Percentiles rank a stretch among this genome's conserved stretches.
Evolutionary conservation across 2,113 vertebrate genomes (phyloP).

Genomic region (Hydropotes inermis): DNA sequence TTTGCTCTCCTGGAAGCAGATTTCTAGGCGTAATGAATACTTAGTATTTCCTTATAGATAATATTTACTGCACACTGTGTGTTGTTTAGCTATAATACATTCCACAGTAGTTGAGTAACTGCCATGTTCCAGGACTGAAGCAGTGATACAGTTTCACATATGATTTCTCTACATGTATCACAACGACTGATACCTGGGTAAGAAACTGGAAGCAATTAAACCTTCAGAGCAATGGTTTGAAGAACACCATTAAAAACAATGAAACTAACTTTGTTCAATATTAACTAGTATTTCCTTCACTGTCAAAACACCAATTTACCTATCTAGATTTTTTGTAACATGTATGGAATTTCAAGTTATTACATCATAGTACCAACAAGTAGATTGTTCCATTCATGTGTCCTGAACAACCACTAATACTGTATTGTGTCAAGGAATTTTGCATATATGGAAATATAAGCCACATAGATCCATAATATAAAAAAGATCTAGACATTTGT

Average conservation of each 20-base stretch:
- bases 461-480: background rate
- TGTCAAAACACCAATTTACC: background rate
- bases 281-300: background rate
- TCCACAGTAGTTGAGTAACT: background rate
- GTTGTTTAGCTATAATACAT: background rate
- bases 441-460: background rate
- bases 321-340: background rate
- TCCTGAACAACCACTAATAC: background rate
- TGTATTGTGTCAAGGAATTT: background rate
- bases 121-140: background rate
- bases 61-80: background rate
- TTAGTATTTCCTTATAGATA: background rate
- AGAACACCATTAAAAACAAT: background rate
- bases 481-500: conserved; percentile 32
- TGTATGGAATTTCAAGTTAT: conserved; percentile 12
- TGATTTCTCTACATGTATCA: background rate
- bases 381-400: background rate
- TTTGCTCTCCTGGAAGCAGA: background rate
- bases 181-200: background rate
- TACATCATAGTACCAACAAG: background rate
- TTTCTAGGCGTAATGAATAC: background rate
- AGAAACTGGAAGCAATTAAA: background rate
- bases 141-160: background rate
- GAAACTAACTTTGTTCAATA: background rate
- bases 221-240: background rate